phyloP scores from a whole-genome alignment of 2,888 invertebrate genomes.

The Drosophila hamatofila region DNA sequence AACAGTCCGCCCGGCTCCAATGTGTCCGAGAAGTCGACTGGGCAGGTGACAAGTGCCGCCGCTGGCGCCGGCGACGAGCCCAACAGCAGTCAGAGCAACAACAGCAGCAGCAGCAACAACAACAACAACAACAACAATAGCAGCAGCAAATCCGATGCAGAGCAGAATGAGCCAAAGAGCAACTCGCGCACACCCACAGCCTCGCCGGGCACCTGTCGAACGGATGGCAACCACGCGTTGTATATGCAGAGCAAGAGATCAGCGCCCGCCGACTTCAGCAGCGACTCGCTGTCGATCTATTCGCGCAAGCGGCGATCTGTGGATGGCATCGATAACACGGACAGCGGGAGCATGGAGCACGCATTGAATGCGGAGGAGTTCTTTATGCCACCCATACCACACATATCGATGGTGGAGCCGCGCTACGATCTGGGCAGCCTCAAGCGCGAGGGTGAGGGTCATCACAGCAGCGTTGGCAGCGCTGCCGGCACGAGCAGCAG shows the following conservation, averaged over 20 bases:
- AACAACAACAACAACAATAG: slow-evolving; percentile 31
- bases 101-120: slow-evolving; percentile 48
- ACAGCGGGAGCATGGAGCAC: slow-evolving; percentile 80
- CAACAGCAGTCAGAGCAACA: slow-evolving; percentile 45
- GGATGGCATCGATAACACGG: slow-evolving; percentile 67
- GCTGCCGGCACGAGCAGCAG: slow-evolving; percentile 28
- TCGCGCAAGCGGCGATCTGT: slow-evolving; percentile 81
- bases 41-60: slow-evolving; percentile 55
- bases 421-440: slow-evolving; percentile 83
- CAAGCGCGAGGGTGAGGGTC: slow-evolving; percentile 83
- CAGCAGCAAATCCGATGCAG: slow-evolving; percentile 52
- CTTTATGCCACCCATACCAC: slow-evolving; percentile 84
- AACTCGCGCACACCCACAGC: slow-evolving; percentile 65
- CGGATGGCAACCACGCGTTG: slow-evolving; percentile 48
- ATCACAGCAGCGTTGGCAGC: slow-evolving; percentile 50
- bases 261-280: slow-evolving; percentile 78
- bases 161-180: slow-evolving; percentile 54
- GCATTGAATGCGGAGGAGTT: slow-evolving; percentile 84
- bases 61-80: slow-evolving; percentile 55
- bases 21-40: slow-evolving; percentile 80
- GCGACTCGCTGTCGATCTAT: slow-evolving; percentile 83
- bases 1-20: slow-evolving; percentile 68
- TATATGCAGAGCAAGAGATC: slow-evolving; percentile 69
- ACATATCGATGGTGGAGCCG: slow-evolving; percentile 84
- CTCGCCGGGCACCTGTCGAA: slow-evolving; percentile 61